These are phyloP conservation scores for Ischnura elegans DNA, from an alignment of 2,888 invertebrate genomes.

Conservation along the genomic window DNA sequence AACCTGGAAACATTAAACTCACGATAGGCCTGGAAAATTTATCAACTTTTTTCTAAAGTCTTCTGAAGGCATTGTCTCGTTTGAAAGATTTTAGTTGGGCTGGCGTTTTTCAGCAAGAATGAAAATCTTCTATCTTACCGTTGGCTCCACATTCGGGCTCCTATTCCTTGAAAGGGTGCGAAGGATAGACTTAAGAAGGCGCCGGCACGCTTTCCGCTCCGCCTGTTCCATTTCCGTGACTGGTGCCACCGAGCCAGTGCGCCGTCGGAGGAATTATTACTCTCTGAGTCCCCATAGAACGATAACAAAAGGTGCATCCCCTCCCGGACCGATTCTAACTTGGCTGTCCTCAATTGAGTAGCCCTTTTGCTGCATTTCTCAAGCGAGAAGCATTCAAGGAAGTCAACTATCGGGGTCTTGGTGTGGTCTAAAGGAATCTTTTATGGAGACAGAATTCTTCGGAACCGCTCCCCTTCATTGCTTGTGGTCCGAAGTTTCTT, in stretches of 20 bases:
- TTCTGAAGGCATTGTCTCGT: no score
- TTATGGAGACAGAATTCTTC: background rate
- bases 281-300: background rate
- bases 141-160: background rate
- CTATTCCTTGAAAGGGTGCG: background rate
- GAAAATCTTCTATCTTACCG: background rate
- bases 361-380: background rate
- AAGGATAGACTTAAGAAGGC: background rate
- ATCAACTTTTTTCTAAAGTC: no score
- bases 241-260: background rate
- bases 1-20: no score
- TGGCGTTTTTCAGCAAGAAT: background rate
- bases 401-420: background rate
- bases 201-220: background rate
- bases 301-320: background rate
- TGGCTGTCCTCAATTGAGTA: background rate
- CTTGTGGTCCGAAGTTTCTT: background rate
- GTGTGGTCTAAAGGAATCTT: background rate
- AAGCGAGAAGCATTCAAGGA: background rate
- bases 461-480: no score
- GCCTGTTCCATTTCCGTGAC: background rate
- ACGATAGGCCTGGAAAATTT: no score
- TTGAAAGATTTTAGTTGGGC: background rate
- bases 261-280: background rate
- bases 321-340: background rate